phyloP scores from a whole-genome alignment of 2,888 invertebrate genomes.

The Hypomecis atomaria region DNA sequence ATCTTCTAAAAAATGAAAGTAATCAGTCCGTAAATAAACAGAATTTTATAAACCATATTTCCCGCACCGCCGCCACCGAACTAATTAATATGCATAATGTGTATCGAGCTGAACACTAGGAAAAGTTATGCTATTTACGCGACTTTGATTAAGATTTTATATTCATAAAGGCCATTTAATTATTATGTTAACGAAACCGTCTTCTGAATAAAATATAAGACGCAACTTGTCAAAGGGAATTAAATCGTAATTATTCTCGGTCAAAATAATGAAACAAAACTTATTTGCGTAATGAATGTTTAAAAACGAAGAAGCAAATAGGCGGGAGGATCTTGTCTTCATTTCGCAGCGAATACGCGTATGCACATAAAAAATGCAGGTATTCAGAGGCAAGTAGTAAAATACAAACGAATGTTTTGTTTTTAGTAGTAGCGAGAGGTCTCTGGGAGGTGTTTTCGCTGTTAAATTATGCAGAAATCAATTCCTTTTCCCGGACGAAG shows the following conservation, averaged over 20 bases:
- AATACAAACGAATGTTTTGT: slow-evolving; percentile 81
- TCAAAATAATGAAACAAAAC: slow-evolving; percentile 48
- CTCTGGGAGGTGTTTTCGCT: slow-evolving; percentile 77
- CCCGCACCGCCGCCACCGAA: slow-evolving; percentile 44
- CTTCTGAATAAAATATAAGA: slow-evolving; percentile 83
- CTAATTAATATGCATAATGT: slow-evolving; percentile 78
- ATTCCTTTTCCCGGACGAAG: slow-evolving; percentile 76
- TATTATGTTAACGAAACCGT: slow-evolving; percentile 83
- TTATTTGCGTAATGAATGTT: slow-evolving; percentile 55
- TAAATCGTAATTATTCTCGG: slow-evolving; percentile 67
- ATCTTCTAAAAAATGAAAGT: not conserved
- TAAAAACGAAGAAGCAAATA: slow-evolving; percentile 35
- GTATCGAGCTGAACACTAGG: slow-evolving; percentile 75
- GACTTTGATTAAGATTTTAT: slow-evolving; percentile 78
- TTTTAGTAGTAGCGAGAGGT: slow-evolving; percentile 75
- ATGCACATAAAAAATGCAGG: slow-evolving; percentile 71
- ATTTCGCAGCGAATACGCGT: slow-evolving; percentile 51
- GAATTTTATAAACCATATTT: slow-evolving; percentile 45
- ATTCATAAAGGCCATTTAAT: slow-evolving; percentile 83
- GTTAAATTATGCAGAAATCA: slow-evolving; percentile 84
- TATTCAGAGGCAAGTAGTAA: slow-evolving; percentile 74
- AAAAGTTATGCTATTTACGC: slow-evolving; percentile 78
- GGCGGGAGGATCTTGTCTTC: slow-evolving; percentile 41
- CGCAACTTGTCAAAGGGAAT: slow-evolving; percentile 76
- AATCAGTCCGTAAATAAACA: slow-evolving; percentile 29